Evolutionary conservation across 2,888 invertebrate genomes (phyloP).

Genomic region (Philhelius pedissequus): DNA sequence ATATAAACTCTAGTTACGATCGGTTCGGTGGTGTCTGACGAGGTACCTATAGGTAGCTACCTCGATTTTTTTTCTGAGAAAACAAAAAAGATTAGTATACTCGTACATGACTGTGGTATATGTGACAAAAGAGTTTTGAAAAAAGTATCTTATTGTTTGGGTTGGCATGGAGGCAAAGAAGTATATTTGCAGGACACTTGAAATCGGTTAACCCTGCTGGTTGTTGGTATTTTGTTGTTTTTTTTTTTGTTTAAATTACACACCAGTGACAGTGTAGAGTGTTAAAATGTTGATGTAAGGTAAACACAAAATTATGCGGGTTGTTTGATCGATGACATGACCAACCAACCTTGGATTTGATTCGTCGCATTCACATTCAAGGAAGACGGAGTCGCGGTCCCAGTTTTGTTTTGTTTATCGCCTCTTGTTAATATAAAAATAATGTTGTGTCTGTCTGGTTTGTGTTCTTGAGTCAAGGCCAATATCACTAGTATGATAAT

Average conservation of each 20-base stretch:
- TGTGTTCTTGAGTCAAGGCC: conserved; percentile 51
- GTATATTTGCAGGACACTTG: conserved; percentile 41
- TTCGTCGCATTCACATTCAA: conserved; percentile 18
- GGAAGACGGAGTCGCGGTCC: conserved; percentile 1
- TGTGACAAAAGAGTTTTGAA: conserved; percentile 11
- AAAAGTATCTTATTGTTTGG: not conserved
- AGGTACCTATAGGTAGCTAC: not conserved
- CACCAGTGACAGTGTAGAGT: conserved; percentile 7
- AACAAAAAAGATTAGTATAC: not conserved
- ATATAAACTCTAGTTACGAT: conserved; percentile 49
- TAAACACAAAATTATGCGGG: conserved; percentile 39
- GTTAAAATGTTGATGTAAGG: conserved; percentile 53
- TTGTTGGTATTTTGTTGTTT: conserved; percentile 7
- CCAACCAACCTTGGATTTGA: conserved; percentile 56
- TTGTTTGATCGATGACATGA: conserved; percentile 64
- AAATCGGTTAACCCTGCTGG: conserved; percentile 25
- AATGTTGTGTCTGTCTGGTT: conserved; percentile 45
- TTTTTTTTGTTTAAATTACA: conserved; percentile 14
- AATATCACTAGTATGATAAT: conserved; percentile 18
- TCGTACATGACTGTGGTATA: conserved; percentile 12
- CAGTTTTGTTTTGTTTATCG: conserved; percentile 23
- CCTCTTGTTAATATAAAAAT: not conserved
- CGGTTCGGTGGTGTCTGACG: conserved; percentile 18
- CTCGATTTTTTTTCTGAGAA: conserved; percentile 29
- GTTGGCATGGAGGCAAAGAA: not conserved